phyloP scores from a whole-genome alignment of 2,888 invertebrate species.

The Acrobasis suavella region DNA sequence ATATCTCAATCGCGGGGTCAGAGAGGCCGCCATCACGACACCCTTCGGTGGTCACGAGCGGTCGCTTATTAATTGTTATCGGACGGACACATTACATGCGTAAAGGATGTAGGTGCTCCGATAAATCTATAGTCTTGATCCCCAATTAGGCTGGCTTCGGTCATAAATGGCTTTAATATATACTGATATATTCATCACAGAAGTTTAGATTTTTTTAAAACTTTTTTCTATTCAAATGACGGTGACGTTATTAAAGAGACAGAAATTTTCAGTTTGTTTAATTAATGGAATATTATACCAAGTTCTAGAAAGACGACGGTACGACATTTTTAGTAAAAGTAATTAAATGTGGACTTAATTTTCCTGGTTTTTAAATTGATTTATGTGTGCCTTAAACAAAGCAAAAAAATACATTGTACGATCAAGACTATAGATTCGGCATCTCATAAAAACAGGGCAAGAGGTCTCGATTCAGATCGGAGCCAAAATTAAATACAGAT shows the following conservation, averaged over 20 bases:
- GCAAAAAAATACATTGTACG: not conserved
- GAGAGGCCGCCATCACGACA: conserved; percentile 79
- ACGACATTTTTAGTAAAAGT: too few species aligned
- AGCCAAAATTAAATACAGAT: conserved; percentile 74
- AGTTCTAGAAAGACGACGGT: too few species aligned
- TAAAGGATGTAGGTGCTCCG: conserved; percentile 51
- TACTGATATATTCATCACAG: too few species aligned
- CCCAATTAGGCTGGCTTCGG: too few species aligned
- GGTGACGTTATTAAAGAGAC: too few species aligned
- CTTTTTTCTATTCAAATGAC: too few species aligned
- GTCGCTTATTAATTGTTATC: conserved; percentile 58
- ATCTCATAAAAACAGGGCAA: conserved; percentile 53
- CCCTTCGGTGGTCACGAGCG: conserved; percentile 79
- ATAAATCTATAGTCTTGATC: conserved; percentile 35
- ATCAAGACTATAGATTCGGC: conserved; percentile 53
- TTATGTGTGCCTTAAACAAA: too few species aligned
- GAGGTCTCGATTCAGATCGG: conserved; percentile 54
- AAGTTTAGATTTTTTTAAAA: too few species aligned
- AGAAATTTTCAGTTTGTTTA: too few species aligned
- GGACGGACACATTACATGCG: conserved; percentile 58
- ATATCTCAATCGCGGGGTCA: conserved; percentile 81
- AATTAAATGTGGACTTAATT: too few species aligned
- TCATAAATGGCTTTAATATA: too few species aligned
- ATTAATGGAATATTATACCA: too few species aligned
- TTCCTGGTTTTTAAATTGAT: not conserved